Evolutionary conservation across 2,797 vertebrate genomes (phyloP).

Genomic region (Mus minutoides): DNA sequence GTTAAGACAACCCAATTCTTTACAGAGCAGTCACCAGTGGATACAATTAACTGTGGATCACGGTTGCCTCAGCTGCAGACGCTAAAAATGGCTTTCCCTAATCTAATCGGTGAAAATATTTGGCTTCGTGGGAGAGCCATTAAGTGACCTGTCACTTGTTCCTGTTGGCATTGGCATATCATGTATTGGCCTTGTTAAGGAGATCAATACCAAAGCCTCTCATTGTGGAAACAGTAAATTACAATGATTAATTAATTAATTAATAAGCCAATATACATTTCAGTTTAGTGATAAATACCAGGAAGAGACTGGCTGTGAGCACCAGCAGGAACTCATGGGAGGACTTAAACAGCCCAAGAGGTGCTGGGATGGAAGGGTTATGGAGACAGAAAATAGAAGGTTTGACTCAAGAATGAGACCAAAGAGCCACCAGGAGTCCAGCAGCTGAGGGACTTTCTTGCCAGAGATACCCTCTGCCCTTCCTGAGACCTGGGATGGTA

Average conservation of each 20-base stretch:
- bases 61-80: not conserved
- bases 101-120: conserved; percentile 73
- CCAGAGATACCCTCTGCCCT: not conserved
- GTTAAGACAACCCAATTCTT: conserved; percentile 58
- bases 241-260: not conserved
- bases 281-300: not conserved
- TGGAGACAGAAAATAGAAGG: not conserved
- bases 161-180: conserved; percentile 19
- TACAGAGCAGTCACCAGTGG: conserved; percentile 58
- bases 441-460: not conserved
- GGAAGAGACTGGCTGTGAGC: not conserved
- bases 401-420: not conserved
- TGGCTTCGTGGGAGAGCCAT: conserved; percentile 63
- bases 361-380: not conserved
- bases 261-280: conserved; percentile 48
- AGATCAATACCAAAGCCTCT: conserved; percentile 63
- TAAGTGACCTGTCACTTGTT: conserved; percentile 57
- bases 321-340: not conserved
- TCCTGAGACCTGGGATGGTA: accelerated
- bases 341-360: not conserved
- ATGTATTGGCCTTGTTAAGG: conserved; percentile 57
- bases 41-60: not conserved
- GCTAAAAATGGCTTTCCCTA: conserved; percentile 58
- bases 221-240: conserved; percentile 52
- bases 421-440: not conserved